phyloP scores from a whole-genome alignment of 2,888 invertebrate species.

The Ochlodes sylvanus region DNA sequence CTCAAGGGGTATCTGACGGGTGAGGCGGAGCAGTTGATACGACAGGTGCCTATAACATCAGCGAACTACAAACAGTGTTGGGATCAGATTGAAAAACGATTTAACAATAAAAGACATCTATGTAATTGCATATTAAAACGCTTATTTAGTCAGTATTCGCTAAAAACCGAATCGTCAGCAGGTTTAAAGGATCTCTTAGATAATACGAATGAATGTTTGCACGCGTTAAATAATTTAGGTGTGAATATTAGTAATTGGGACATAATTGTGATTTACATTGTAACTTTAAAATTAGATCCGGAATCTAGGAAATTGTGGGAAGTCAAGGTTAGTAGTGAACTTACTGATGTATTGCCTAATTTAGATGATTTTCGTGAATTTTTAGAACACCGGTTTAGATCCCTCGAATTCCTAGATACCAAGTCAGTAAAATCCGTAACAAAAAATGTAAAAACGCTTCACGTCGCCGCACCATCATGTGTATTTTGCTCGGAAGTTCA shows the following conservation, averaged over 20 bases:
- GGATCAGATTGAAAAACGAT: conserved; percentile 26
- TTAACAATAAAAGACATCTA: conserved; percentile 41
- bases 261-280: conserved; percentile 38
- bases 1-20: conserved; percentile 41
- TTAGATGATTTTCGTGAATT: conserved; percentile 14
- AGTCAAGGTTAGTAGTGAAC: background rate
- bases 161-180: conserved; percentile 4
- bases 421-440: background rate
- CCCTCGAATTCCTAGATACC: too few relatives aligned
- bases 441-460: conserved; percentile 5
- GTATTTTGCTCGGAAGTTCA: background rate
- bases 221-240: background rate
- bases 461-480: background rate
- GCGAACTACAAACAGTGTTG: conserved; percentile 39
- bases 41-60: conserved; percentile 36
- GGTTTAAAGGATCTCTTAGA: conserved; percentile 38
- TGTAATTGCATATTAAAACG: conserved; percentile 35
- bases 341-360: background rate
- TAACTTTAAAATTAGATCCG: conserved; percentile 39
- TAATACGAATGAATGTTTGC: conserved; percentile 36
- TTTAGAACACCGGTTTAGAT: conserved; percentile 15
- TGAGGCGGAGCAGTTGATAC: conserved; percentile 46
- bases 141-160: background rate
- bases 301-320: conserved; percentile 42
- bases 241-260: conserved; percentile 36